Evolutionary conservation across 2,797 vertebrate species (phyloP).

Genomic region (Garrulus glandarius): DNA sequence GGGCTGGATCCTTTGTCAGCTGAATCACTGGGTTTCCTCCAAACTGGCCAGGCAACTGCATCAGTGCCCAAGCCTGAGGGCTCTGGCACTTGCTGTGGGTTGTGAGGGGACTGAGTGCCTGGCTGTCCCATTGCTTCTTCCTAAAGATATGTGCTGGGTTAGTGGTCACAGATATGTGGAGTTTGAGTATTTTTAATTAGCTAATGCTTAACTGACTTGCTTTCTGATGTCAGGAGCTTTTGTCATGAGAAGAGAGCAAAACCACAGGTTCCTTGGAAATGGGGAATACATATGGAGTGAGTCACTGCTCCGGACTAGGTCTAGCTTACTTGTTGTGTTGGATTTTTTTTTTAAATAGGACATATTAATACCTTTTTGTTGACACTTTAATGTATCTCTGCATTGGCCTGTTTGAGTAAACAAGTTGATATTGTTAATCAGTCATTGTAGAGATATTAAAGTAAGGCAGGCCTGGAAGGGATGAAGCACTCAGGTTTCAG

Average conservation of each 20-base stretch:
- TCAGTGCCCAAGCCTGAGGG: background rate
- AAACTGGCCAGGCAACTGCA: background rate
- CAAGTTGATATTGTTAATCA: background rate
- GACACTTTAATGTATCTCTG: background rate
- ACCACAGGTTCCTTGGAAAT: background rate
- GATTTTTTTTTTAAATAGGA: background rate
- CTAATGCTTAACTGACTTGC: background rate
- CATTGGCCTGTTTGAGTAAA: background rate
- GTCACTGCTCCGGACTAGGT: background rate
- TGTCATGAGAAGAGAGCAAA: background rate
- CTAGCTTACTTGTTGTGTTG: background rate
- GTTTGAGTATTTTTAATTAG: background rate
- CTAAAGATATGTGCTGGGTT: background rate
- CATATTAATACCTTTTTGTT: background rate
- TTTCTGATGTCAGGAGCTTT: background rate
- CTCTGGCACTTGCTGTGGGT: background rate
- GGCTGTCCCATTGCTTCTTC: background rate
- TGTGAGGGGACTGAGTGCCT: fast-evolving
- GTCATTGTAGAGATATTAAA: background rate
- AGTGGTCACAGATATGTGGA: background rate
- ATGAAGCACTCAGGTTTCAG: background rate
- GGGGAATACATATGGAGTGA: background rate
- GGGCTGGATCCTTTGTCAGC: background rate
- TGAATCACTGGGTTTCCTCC: background rate
- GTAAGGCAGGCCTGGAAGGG: background rate